Evolutionary conservation across 2,797 vertebrate species (phyloP).

Genomic region (Perodicticus potto): DNA sequence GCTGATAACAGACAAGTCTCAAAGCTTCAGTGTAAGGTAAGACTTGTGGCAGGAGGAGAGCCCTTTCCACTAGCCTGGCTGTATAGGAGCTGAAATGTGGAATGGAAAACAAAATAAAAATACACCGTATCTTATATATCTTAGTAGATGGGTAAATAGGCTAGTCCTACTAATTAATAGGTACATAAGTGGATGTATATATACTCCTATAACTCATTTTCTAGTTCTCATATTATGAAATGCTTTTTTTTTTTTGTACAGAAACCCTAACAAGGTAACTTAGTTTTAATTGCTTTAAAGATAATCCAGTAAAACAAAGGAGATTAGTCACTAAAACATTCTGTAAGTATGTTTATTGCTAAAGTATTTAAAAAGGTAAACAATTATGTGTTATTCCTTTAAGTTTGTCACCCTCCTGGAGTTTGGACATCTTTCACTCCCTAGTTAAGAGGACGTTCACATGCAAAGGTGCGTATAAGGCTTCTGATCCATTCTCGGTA

Average conservation of each 20-base stretch:
- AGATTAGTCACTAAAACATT: not conserved
- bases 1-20: not conserved
- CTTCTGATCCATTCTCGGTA: not conserved
- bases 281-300: not conserved
- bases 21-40: not conserved
- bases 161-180: constrained; percentile 9
- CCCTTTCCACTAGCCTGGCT: not conserved
- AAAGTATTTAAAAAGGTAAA: not conserved
- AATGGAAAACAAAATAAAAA: not conserved
- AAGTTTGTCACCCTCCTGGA: not conserved
- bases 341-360: not conserved
- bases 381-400: not conserved
- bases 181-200: not conserved
- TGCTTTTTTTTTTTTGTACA: not conserved
- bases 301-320: not conserved
- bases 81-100: not conserved
- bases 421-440: not conserved
- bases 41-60: not conserved
- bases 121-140: not conserved
- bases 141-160: not conserved
- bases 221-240: not conserved
- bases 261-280: not conserved
- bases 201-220: not conserved
- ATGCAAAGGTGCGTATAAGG: not conserved
- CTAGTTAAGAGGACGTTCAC: not conserved